phyloP scores from a whole-genome alignment of 2,113 vertebrate genomes.

The Pampusana beccarii region DNA sequence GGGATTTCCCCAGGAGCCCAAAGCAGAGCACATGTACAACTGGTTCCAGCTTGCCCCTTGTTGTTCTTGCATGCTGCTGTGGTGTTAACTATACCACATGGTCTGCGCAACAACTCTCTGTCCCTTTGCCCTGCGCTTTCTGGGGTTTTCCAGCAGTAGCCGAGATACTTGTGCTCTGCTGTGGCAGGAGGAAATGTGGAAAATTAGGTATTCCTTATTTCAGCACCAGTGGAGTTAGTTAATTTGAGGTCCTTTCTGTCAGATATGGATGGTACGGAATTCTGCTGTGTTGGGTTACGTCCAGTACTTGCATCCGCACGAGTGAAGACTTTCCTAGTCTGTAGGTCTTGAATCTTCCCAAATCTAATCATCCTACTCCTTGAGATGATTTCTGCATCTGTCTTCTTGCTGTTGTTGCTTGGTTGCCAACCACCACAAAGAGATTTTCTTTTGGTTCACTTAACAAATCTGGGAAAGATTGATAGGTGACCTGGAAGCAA shows the following conservation, averaged over 20 bases:
- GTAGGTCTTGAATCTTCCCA: not conserved
- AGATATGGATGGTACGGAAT: not conserved
- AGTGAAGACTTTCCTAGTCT: not conserved
- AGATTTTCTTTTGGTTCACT: not conserved
- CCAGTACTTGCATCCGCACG: not conserved
- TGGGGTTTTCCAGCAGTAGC: not conserved
- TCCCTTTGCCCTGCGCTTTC: rapidly evolving
- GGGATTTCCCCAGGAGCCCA: not conserved
- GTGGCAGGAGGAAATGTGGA: not conserved
- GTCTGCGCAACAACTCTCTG: not conserved
- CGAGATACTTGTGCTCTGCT: not conserved
- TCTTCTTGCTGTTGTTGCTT: not conserved
- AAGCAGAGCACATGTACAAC: rapidly evolving
- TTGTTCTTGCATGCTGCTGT: rapidly evolving
- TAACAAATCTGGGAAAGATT: not conserved
- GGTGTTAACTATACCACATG: rapidly evolving
- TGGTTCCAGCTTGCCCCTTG: not conserved
- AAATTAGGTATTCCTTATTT: not conserved
- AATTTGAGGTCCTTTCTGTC: not conserved
- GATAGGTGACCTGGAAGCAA: not conserved
- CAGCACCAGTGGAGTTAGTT: not conserved
- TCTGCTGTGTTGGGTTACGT: rapidly evolving
- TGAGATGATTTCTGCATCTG: not conserved
- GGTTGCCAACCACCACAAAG: not conserved
- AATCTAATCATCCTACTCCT: not conserved